Evolutionary conservation across 1,140 invertebrate species (phyloP).

Genomic region (Myzus persicae): DNA sequence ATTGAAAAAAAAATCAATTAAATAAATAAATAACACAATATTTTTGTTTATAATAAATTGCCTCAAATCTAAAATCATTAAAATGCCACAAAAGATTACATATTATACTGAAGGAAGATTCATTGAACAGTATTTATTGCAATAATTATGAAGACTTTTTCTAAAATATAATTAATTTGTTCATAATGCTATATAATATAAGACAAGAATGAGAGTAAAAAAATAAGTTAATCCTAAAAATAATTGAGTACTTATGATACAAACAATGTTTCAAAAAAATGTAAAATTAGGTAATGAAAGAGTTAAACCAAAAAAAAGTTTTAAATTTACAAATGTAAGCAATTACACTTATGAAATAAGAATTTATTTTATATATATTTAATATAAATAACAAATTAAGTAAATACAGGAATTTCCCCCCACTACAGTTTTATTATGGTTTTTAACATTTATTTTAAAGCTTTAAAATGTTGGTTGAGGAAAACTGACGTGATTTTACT

Average conservation of each 20-base stretch:
- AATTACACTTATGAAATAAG: background rate
- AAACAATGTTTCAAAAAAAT: conserved; percentile 18
- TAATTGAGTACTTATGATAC: conserved; percentile 24
- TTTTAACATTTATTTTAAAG: background rate
- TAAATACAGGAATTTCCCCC: background rate
- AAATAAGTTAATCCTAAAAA: conserved; percentile 31
- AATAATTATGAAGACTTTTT: conserved; percentile 12
- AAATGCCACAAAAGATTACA: background rate
- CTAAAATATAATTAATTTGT: conserved; percentile 26
- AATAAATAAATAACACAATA: conserved; percentile 9
- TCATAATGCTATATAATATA: background rate
- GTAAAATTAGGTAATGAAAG: background rate
- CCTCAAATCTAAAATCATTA: background rate
- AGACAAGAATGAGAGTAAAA: conserved; percentile 6
- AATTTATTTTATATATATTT: conserved; percentile 41
- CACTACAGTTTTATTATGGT: background rate
- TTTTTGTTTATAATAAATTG: background rate
- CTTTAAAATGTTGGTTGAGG: background rate
- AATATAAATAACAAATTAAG: conserved; percentile 32
- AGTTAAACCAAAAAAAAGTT: background rate
- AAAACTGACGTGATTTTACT: conserved; percentile 8
- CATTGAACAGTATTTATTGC: background rate
- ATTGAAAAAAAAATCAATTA: background rate
- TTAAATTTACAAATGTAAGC: conserved; percentile 26
- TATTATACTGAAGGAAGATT: background rate